These are phyloP conservation scores for Nomada ruficornis DNA, from an alignment of 2,888 invertebrate genomes.

Conservation along the genomic window DNA sequence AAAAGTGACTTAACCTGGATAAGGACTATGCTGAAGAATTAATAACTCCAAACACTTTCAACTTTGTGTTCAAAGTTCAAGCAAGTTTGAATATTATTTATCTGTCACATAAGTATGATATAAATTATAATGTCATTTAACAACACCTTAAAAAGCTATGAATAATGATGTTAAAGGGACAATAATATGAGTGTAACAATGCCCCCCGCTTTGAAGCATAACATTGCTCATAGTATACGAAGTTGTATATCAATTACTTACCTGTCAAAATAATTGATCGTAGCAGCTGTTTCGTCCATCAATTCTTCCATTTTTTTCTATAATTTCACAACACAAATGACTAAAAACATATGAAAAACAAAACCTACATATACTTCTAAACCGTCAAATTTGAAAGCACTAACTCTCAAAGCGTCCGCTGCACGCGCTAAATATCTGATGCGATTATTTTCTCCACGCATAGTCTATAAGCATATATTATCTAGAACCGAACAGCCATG, in stretches of 20 bases:
- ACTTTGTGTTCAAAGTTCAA: no score
- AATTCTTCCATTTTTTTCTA: slow-evolving; percentile 68
- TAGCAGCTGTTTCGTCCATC: slow-evolving; percentile 76
- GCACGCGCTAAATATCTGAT: slow-evolving; percentile 44
- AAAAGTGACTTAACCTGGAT: no score
- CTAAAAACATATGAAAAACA: slow-evolving; percentile 40
- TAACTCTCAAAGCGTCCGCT: slow-evolving; percentile 33
- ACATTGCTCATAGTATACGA: not conserved
- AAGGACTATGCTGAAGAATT: no score
- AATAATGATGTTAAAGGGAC: not conserved
- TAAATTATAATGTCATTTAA: not conserved
- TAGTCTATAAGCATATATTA: no score
- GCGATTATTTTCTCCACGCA: not conserved
- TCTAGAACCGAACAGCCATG: no score
- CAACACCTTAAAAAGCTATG: not conserved
- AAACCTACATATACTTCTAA: slow-evolving; percentile 38
- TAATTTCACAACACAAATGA: slow-evolving; percentile 24
- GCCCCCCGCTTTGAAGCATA: slow-evolving; percentile 17
- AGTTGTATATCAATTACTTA: slow-evolving; percentile 67
- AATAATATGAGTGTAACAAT: not conserved
- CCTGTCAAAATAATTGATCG: slow-evolving; percentile 75
- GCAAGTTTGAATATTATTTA: no score
- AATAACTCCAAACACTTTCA: no score
- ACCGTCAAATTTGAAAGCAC: slow-evolving; percentile 69
- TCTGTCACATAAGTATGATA: not conserved